These are phyloP conservation scores for Musca vetustissima DNA, from an alignment of 1,140 invertebrate genomes.

Conservation along the genomic window DNA sequence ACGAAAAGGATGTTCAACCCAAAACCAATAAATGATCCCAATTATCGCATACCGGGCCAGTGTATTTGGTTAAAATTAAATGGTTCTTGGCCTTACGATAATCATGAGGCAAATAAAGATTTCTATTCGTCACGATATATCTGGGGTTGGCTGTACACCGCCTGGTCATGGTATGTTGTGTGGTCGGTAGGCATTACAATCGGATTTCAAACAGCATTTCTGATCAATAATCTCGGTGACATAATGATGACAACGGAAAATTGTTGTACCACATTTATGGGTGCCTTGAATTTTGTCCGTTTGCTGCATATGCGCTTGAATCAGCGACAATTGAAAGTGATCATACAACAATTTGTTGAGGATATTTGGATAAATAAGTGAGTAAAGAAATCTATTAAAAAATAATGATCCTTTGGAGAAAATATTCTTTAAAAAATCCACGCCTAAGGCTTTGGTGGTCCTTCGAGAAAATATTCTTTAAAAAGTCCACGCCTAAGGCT, in stretches of 20 bases:
- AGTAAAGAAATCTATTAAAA: slow-evolving; percentile 24
- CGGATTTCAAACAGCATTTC: slow-evolving; percentile 42
- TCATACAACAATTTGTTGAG: slow-evolving; percentile 40
- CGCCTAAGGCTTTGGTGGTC: too few species aligned
- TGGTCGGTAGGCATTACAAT: slow-evolving; percentile 46
- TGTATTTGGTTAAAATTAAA: slow-evolving; percentile 53
- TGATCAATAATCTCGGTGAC: slow-evolving; percentile 41
- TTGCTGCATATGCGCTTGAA: slow-evolving; percentile 44
- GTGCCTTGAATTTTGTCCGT: slow-evolving; percentile 45
- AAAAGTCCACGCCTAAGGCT: too few species aligned
- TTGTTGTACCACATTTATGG: slow-evolving; percentile 53
- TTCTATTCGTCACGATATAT: background rate
- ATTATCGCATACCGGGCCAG: slow-evolving; percentile 43
- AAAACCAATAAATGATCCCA: slow-evolving; percentile 22
- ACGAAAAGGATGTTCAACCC: slow-evolving; percentile 27
- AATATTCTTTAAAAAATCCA: too few species aligned
- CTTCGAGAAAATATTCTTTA: too few species aligned
- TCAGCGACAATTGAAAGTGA: slow-evolving; percentile 35
- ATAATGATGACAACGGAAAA: slow-evolving; percentile 51
- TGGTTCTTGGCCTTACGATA: slow-evolving; percentile 47
- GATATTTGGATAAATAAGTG: slow-evolving; percentile 51
- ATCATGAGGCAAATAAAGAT: background rate
- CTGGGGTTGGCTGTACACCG: slow-evolving; percentile 31
- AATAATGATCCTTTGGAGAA: too few species aligned
- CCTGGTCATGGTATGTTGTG: slow-evolving; percentile 49